Evolutionary conservation across 2,888 invertebrate genomes (phyloP), one percentile per base, ranked within the genome.

Genomic region (Lottia scabra): DNA sequence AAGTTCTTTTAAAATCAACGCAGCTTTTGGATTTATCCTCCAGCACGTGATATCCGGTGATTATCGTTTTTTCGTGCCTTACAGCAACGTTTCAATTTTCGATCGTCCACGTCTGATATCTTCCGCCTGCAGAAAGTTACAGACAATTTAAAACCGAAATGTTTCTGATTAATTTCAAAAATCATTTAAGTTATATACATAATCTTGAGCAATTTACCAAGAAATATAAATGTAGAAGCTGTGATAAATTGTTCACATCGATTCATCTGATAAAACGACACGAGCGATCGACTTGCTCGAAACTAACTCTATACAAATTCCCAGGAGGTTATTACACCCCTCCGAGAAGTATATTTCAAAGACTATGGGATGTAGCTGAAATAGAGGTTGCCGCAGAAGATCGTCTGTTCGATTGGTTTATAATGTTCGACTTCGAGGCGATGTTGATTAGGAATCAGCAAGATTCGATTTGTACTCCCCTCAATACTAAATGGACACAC

Each of bases 151-250:
- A 16, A 30, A 63, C 27, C n/a, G 63, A 30, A 38, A 30, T 63
- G 38, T 16, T 23, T 23, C 38, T 63, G 38, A 63, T 30, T 38
- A 27, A 30, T 23, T 63, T 63, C 38, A 38, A 63, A 30, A 30
- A 27, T 63, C 63, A 63, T 63, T 63, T 63, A 63, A 63, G 63
- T 38, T 63, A 63, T 63, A 63, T 63, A 63, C n/a, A 27, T n/a
- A 23, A 63, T 63, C 38, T 63, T 30, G 63, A 27, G 16, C 27
- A 38, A 63, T 63, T 63, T 63, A 23, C n/a, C n/a, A n/a, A n/a
- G n/a, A n/a, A n/a, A n/a, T n/a, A n/a, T n/a, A n/a, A n/a, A n/a
- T n/a, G n/a, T 63, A 63, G 63, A 38, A 30, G 16, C 38, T 63
- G 63, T 63, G 63, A 63, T 63, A 63, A 30, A 38, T 30, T 63